These are phyloP conservation scores for Sitodiplosis mosellana DNA, from an alignment of 1,140 invertebrate species.

Conservation along the genomic window DNA sequence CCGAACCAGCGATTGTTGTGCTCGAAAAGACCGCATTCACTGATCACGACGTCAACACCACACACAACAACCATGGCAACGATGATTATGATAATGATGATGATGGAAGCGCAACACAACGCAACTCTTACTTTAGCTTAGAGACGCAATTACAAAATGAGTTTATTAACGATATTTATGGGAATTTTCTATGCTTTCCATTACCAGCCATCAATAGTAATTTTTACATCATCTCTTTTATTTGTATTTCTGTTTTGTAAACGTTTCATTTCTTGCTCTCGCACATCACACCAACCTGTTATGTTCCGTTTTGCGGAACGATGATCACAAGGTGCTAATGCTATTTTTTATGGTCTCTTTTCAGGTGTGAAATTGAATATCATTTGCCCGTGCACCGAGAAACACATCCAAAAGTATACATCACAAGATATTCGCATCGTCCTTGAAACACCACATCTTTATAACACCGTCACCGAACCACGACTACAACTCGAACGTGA, in stretches of 20 bases:
- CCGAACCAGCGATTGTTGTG: constrained; percentile 49
- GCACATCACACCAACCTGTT: background rate
- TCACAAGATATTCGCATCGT: constrained; percentile 53
- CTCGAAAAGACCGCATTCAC: constrained; percentile 73
- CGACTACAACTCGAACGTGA: constrained; percentile 37
- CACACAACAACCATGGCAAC: constrained; percentile 1
- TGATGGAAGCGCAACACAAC: constrained; percentile 4
- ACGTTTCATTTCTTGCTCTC: background rate
- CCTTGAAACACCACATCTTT: constrained; percentile 69
- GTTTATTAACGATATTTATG: constrained; percentile 77
- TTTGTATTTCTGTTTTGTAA: constrained; percentile 1
- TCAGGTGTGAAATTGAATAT: constrained; percentile 65
- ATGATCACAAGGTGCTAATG: background rate
- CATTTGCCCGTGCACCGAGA: constrained; percentile 81
- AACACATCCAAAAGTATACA: constrained; percentile 76
- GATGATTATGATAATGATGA: background rate
- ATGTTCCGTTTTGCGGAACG: background rate
- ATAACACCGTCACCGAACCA: constrained; percentile 59
- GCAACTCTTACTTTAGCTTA: constrained; percentile 36
- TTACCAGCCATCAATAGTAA: constrained; percentile 45
- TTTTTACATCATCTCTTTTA: constrained; percentile 10
- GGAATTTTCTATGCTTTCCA: constrained; percentile 56
- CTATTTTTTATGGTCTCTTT: constrained; percentile 12
- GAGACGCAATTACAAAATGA: constrained; percentile 36
- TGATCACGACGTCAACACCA: constrained; percentile 34